Evolutionary conservation across 2,113 vertebrate genomes (phyloP).

Genomic region (Probosciger aterrimus): DNA sequence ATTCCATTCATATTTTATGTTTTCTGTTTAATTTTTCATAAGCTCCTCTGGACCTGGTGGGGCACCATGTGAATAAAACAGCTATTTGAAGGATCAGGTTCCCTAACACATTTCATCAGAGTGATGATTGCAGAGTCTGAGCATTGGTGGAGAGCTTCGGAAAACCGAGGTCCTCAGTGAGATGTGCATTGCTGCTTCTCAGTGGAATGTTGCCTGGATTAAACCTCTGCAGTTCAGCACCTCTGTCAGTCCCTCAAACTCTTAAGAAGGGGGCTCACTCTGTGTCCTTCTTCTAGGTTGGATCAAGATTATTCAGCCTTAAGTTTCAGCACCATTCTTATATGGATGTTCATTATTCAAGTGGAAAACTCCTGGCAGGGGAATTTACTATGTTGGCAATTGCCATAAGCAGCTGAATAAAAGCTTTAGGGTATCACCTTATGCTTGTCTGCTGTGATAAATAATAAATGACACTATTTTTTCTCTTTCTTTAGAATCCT

Average conservation of each 20-base stretch:
- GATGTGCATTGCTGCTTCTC: neutral
- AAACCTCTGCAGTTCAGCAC: neutral
- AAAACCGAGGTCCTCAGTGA: neutral
- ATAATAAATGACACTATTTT: neutral
- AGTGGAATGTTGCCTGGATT: neutral
- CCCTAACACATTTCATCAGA: neutral
- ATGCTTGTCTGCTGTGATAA: neutral
- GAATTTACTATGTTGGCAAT: neutral
- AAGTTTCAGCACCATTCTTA: neutral
- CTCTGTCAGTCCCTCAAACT: neutral
- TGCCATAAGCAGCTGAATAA: neutral
- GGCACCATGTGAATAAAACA: conserved; percentile 13
- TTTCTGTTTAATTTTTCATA: conserved; percentile 51
- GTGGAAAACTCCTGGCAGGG: neutral
- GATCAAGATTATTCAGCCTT: neutral
- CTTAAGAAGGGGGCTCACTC: neutral
- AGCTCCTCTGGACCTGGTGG: neutral
- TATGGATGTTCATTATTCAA: neutral
- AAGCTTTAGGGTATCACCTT: neutral
- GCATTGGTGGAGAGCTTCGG: neutral
- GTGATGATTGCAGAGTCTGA: neutral
- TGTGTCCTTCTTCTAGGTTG: neutral
- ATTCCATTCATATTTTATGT: conserved; percentile 57
- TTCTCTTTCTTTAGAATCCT: conserved; percentile 19
- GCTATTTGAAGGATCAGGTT: neutral